Percentiles rank a stretch among this genome's conserved stretches.
phyloP scores from a whole-genome alignment of 2,888 invertebrate species.

The Allolobophora icterica region DNA sequence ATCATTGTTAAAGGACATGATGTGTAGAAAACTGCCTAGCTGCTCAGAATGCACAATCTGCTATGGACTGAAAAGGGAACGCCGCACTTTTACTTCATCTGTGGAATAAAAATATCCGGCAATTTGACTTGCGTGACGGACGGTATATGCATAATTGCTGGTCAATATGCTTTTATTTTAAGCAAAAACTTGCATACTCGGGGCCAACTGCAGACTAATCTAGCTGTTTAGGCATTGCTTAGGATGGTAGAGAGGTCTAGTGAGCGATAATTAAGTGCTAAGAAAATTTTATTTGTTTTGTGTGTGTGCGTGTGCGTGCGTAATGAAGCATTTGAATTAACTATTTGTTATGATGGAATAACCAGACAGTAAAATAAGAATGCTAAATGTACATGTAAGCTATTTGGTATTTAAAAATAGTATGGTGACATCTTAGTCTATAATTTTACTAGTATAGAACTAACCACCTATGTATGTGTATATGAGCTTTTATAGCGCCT shows the following conservation, averaged over 20 bases:
- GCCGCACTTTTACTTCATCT: not conserved
- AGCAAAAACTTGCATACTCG: not conserved
- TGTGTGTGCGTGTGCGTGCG: too few species aligned
- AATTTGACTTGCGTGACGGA: not conserved
- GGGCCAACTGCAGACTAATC: not conserved
- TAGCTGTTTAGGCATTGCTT: not conserved
- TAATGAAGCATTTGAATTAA: too few species aligned
- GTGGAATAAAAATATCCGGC: not conserved
- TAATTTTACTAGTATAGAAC: too few species aligned
- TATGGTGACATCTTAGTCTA: too few species aligned
- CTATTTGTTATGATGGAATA: too few species aligned
- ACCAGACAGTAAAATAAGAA: too few species aligned
- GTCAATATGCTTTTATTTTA: not conserved
- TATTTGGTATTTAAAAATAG: too few species aligned
- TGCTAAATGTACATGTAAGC: too few species aligned
- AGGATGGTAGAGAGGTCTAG: not conserved
- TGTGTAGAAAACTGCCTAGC: not conserved
- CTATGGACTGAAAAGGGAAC: not conserved
- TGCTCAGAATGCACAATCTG: not conserved
- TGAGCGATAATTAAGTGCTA: not conserved
- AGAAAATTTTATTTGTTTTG: not conserved
- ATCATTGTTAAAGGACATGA: not conserved
- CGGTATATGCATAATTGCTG: not conserved
- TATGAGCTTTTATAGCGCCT: too few species aligned
- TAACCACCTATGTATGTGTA: too few species aligned